Evolutionary conservation across 2,113 vertebrate species (phyloP).

Genomic region (Ophiodon elongatus): DNA sequence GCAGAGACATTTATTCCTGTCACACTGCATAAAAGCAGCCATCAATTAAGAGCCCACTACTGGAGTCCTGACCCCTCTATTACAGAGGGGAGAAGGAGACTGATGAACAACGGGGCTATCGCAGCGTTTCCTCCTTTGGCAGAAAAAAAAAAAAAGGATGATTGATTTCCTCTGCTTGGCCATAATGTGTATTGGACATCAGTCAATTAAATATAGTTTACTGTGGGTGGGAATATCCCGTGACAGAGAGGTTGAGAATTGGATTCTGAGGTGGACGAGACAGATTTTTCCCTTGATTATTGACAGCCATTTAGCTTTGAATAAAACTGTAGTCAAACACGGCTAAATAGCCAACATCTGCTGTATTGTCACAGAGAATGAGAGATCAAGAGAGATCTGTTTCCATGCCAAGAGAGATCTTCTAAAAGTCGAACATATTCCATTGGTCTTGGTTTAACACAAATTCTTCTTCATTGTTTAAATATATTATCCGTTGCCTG

Average conservation of each 20-base stretch:
- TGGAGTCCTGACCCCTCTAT: constrained; percentile 77
- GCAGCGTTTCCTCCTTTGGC: constrained; percentile 58
- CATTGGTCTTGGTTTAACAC: not conserved
- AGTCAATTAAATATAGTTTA: constrained; percentile 77
- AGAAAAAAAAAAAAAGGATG: constrained; percentile 51
- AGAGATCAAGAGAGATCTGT: too few relatives aligned
- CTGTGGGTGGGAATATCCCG: constrained; percentile 31
- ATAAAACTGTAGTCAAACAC: not conserved
- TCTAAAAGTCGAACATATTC: not conserved
- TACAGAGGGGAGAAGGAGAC: constrained; percentile 67
- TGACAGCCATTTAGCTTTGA: constrained; percentile 26
- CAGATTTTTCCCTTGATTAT: constrained; percentile 27
- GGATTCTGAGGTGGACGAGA: constrained; percentile 31
- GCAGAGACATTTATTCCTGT: constrained; percentile 76
- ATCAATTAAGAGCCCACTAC: constrained; percentile 76
- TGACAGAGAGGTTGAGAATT: constrained; percentile 31
- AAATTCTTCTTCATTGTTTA: not conserved
- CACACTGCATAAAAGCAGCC: constrained; percentile 78
- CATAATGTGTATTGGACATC: constrained; percentile 65
- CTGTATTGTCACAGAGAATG: not conserved
- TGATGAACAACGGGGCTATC: constrained; percentile 64
- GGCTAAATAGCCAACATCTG: constrained; percentile 7
- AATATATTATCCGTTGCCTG: not conserved
- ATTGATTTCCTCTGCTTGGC: constrained; percentile 71
- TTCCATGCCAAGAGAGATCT: not conserved